Evolutionary conservation across 2,797 vertebrate genomes (phyloP), one percentile per base, ranked within the genome.

Genomic region (Aeoliscus strigatus): DNA sequence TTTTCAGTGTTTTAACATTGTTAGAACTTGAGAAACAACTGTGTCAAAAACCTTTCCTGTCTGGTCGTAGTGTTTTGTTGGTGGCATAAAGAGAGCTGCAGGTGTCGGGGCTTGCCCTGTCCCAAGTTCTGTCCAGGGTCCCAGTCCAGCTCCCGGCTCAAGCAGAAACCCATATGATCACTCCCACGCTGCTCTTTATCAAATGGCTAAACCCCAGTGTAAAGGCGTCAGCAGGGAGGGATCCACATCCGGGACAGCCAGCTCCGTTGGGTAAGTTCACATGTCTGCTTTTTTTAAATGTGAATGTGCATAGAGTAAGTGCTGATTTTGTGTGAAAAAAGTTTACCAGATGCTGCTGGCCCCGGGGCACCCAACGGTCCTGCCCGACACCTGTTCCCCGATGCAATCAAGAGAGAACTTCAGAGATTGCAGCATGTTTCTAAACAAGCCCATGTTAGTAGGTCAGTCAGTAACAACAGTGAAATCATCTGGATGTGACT

Each of bases 341-440:
- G 70, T 14, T 51, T 73, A 5, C 68, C 70, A 4, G 53, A 66
- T 75, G 88, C 86, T 75, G 52, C 80, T 65, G 80, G 75, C 65
- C 82, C 87, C 29, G 87, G 86, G 65, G 70, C 84, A 60, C 73
- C 82, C 73, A 89, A 85, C 26, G 84, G 87, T 26, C 75, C 84
- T 10, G 56, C 76, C 46, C 78, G 52, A 51, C 65, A 75, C 24
- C 70, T 89, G 5, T 85, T 90, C 82, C 70, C 82, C 50, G 78
- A 83, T 66, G 70, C 75, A 52, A 55, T 93, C 73, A 92, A 78
- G 73, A 90, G 85, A 79, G 90, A 92, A 77, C 82, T 90, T 60
- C 90, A 91, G 75, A 91, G 87, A 80, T 81, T 91, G 77, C 91
- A 92, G 75, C 77, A 84, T 10, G 73, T 89, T 59, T 90, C 89